Base-by-base conservation (phyloP, 2,113 vertebrate genomes). In the Lasiurus borealis region DNA sequence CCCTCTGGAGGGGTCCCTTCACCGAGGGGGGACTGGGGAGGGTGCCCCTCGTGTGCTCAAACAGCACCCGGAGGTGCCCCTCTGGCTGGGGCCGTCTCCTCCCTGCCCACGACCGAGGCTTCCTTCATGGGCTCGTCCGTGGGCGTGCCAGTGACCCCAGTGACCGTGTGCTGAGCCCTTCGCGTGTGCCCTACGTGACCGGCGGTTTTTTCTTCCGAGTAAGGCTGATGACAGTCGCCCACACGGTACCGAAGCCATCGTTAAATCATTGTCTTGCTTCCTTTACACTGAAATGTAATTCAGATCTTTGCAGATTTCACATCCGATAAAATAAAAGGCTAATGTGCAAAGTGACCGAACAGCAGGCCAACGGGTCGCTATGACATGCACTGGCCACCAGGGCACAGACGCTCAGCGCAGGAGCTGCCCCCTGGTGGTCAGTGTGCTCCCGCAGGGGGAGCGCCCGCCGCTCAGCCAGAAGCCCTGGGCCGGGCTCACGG, bases 51-150 rank as follows among this genome's bases (percentile, higher is more conserved):
- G 14, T 0, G 2, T 3, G 29, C 91, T 50, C 13, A 1, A 69
- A n/a, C 5, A 2, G 54, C 25, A 8, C 21, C 0, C 0, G 6
- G n/a, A 76, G 8, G 5, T 29, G 0, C 10, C 25, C n/a, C 9
- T 18, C n/a, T 18, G 68, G 11, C 46, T 0, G 2, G 46, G 23
- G 13, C 0, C 2, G 18, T n/a, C 4, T 40, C 31, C 12, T 16
- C 64, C 6, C 34, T 14, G 19, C 3, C 1, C n/a, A 9, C 4
- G 2, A 3, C 25, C 0, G 1, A 64, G 36, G 76, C 72, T 44
- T 46, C 46, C 50, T 0, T 5, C 44, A 1, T 3, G 44, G 57
- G 76, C 34, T 50, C 36, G 0, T 12, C 29, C 40, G 23, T 57
- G 19, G 8, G 29, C 15, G n/a, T 3, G 16, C 46, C 46, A 1